A percentile compares a stretch with the other conserved stretches of the same genome.
Conservation (phyloP, 2,113 vertebrate genomes). For the Procavia capensis region DNA sequence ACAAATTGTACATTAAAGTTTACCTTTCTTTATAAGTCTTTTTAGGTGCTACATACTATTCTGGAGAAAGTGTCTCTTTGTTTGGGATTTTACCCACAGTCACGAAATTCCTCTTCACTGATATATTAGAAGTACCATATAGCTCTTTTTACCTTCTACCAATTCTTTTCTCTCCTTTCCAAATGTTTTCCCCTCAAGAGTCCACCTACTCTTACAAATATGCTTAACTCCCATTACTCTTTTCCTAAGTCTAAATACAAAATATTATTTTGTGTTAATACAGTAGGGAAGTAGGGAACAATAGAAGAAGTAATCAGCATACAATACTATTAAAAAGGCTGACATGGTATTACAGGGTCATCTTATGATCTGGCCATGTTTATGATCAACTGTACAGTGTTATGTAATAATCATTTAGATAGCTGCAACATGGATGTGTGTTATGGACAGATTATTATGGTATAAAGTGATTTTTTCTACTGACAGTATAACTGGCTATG, state of each 20-base stretch:
- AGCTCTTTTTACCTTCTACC: slow-evolving; percentile 8
- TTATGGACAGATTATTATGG: neutral
- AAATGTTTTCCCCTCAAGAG: neutral
- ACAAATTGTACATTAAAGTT: neutral
- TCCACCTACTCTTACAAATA: neutral
- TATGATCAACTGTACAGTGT: neutral
- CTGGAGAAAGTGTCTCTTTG: neutral
- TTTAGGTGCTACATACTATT: neutral
- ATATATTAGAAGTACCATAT: slow-evolving; percentile 27
- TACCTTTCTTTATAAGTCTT: slow-evolving; percentile 7
- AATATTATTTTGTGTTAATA: slow-evolving; percentile 38
- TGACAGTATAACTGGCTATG: neutral
- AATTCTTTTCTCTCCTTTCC: neutral
- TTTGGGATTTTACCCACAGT: slow-evolving; percentile 3
- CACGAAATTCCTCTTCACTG: slow-evolving; percentile 12
- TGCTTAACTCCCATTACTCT: neutral
- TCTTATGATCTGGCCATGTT: neutral
- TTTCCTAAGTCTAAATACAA: slow-evolving; percentile 24
- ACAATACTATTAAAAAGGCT: neutral
- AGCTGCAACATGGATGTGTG: neutral
- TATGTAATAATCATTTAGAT: neutral
- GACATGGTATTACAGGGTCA: neutral
- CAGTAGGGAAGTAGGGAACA: neutral
- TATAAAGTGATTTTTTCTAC: neutral
- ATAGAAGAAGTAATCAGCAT: neutral